A percentile compares a stretch with the other conserved stretches of the same genome.
These are phyloP conservation scores for Corvus hawaiiensis DNA, from an alignment of 2,113 vertebrate genomes.

Conservation along the genomic window DNA sequence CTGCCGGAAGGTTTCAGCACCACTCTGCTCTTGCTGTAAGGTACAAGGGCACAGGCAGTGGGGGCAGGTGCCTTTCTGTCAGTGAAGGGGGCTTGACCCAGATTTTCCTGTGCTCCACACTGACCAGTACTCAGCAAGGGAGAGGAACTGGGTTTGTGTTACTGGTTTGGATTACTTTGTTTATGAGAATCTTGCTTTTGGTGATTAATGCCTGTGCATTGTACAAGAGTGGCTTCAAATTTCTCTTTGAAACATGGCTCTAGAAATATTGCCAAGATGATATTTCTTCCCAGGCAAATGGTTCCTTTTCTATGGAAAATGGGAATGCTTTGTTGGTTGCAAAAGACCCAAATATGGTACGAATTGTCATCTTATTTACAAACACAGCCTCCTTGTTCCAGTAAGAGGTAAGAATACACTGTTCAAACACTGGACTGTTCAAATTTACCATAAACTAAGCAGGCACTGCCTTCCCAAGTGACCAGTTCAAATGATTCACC, in stretches of 20 bases:
- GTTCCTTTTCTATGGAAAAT: conserved; percentile 7
- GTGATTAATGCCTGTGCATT: not conserved
- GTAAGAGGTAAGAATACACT: not conserved
- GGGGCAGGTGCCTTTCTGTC: not conserved
- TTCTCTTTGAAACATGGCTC: not conserved
- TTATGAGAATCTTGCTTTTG: not conserved
- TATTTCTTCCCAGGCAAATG: not conserved
- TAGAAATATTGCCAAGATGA: conserved; percentile 6
- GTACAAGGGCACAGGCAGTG: not conserved
- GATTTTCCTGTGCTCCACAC: not conserved
- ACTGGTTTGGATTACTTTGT: conserved; percentile 3
- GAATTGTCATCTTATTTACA: conserved; percentile 26
- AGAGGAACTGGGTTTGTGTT: not conserved
- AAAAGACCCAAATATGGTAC: conserved; percentile 37
- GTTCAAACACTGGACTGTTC: not conserved
- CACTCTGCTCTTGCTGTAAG: not conserved
- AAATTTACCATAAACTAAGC: not conserved
- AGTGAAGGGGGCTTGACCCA: not conserved
- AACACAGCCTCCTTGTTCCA: conserved; percentile 23
- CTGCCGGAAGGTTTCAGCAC: not conserved
- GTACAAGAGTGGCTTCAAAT: not conserved
- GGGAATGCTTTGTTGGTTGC: conserved; percentile 45
- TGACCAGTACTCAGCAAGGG: not conserved
- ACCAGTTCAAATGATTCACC: conserved; percentile 48
- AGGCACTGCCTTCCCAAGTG: conserved; percentile 23